Evolutionary conservation across 2,113 vertebrate genomes (phyloP), one percentile per base, ranked within the genome.

Genomic region (Triplophysa dalaica): DNA sequence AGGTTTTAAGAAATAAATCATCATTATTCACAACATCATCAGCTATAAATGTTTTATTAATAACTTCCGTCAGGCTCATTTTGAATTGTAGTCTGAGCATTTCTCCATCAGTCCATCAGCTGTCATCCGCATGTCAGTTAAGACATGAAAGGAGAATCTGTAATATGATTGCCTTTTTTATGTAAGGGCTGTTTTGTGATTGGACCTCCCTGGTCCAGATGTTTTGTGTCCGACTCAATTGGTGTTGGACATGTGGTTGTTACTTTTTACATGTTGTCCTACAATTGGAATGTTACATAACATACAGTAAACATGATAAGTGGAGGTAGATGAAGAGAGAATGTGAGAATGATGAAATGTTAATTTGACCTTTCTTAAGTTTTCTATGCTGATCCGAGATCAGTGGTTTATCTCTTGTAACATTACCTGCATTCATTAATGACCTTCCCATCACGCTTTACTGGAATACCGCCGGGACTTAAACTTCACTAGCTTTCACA

Each of bases 321-420:
- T 11, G 38, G 63, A 66, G 69, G 62, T 77, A 29, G 56, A 41
- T 56, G 8, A 56, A 54, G 64, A 41, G 63, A 68, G 13, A 66
- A 29, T 19, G 33, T 48, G 65, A 62, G 24, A 45, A 41, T 16
- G 56, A 21, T 26, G 56, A 77, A 81, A 83, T 86, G 79, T 82
- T 83, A 82, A 86, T 87, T 68, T 86, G 79, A 83, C 79, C 79
- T 86, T 87, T 82, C 60, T 66, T 83, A 48, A 77, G 52, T 75
- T 66, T 70, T 29, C 84, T 74, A 83, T 79, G 82, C 74, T 82
- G 81, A 84, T 81, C 75, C 76, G 54, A 67, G 52, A 54, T 76
- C 19, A 79, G 67, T 52, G 7, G 78, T 88, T 87, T 84, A 75
- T 77, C 78, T 81, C 13, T 54, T 50, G 64, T 45, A 70, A 73